Percentiles rank a stretch among this genome's conserved stretches.
Conservation (phyloP, 2,797 vertebrate species). For the Xerus rutilus region DNA sequence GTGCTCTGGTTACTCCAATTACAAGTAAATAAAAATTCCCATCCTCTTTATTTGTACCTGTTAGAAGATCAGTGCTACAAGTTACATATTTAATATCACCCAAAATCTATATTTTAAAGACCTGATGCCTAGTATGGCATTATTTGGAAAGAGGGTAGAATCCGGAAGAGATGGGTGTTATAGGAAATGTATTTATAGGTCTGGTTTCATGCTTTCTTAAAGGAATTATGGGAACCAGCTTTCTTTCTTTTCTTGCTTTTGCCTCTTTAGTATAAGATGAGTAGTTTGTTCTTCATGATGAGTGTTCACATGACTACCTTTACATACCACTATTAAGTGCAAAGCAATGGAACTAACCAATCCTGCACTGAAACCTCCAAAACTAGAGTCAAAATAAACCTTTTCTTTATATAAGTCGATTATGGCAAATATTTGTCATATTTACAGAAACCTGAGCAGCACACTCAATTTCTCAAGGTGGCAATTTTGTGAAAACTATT, state of each 20-base stretch:
- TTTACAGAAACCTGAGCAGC: not conserved
- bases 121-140: not conserved
- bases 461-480: not conserved
- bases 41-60: no score
- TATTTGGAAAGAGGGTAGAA: not conserved
- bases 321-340: no score
- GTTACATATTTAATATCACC: not conserved
- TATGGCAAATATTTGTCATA: not conserved
- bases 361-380: not conserved
- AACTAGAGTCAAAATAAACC: not conserved
- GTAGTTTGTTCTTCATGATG: no score
- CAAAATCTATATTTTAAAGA: not conserved
- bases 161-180: no score
- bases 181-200: accelerated
- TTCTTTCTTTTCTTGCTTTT: not conserved
- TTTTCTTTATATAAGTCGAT: not conserved
- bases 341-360: not conserved
- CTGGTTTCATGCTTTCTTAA: no score
- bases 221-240: accelerated
- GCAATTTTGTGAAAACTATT: not conserved
- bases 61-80: no score
- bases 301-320: no score
- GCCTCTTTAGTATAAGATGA: not conserved
- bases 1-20: not conserved
- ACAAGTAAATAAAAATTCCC: not conserved